Evolutionary conservation across 2,113 vertebrate genomes (phyloP), one percentile per base, ranked within the genome.

Genomic region (Callospermophilus lateralis): DNA sequence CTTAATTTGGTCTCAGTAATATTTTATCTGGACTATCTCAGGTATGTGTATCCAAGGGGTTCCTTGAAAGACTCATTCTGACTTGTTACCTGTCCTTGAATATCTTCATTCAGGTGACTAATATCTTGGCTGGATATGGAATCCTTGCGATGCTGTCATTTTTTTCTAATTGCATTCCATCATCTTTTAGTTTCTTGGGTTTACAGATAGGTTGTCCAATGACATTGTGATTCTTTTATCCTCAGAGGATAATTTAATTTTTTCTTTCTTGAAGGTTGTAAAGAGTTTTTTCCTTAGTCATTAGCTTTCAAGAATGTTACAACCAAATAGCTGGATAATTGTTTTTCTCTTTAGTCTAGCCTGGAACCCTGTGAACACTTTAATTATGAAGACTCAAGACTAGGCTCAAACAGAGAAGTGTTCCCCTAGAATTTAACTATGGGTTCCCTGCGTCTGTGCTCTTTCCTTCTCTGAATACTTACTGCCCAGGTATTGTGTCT

Each of bases 381-480:
- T 81, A 84, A 73, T 90, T 51, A 37, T 53, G 28, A 65, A 88
- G 39, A 70, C 55, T 95, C 13, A 34, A 81, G 65, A 95, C 32
- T 55, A 58, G 34, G 5, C 51, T 94, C 30, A 63, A 30, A 39
- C 20, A 77, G 37, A 88, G n/a, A 93, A 92, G 74, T 24, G 16
- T 84, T 89, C 20, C 30, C n/a, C 55, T 90, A 39, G 28, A 72
- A 73, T 61, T 87, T 55, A 74, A 48, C 17, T 63, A 24, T 72
- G 32, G 1, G 9, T n/a, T 58, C 48, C 77, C 32, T 63, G 8
- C 73, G 28, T 39, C 45, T 89, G 84, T 90, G 79, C 30, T 68
- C 39, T 70, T 39, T 72, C 32, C 32, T 17, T 20, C 81, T 55
- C 20, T 65, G 45, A 76, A 80, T 26, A 86, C 55, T 37, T 68